Conservation (phyloP, 2,113 vertebrate species). For the Nematolebias whitei region DNA sequence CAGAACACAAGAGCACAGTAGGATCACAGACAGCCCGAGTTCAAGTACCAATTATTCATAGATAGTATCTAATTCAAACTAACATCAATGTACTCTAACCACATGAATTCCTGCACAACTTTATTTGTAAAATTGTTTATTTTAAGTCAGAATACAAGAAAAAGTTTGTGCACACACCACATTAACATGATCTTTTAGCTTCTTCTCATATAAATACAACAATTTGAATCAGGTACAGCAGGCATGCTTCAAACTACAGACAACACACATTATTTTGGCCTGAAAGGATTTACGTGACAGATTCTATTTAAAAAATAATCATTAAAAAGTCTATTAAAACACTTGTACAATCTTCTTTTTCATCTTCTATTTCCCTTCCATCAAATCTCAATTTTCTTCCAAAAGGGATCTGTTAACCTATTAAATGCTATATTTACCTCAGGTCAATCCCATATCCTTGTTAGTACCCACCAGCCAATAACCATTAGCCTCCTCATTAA, state of each 20-base stretch:
- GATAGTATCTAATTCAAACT: neutral
- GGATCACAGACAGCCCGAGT: slow-evolving; percentile 32
- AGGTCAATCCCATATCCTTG: slow-evolving; percentile 50
- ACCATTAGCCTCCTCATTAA: slow-evolving; percentile 70
- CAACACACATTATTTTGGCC: slow-evolving; percentile 17
- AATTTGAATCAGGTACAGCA: slow-evolving; percentile 12
- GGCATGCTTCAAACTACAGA: slow-evolving; percentile 2
- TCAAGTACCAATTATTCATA: slow-evolving; percentile 23
- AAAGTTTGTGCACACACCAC: neutral
- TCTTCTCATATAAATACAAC: slow-evolving; percentile 17
- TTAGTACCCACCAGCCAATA: slow-evolving; percentile 60
- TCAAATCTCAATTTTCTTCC: slow-evolving; percentile 53
- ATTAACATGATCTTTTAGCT: slow-evolving; percentile 22
- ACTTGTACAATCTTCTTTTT: slow-evolving; percentile 31
- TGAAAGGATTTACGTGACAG: slow-evolving; percentile 18
- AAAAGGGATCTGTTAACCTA: slow-evolving; percentile 48
- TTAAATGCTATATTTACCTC: slow-evolving; percentile 51
- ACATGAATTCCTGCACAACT: slow-evolving; percentile 1
- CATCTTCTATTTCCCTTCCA: slow-evolving; percentile 11
- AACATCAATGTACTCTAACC: neutral
- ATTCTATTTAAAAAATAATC: slow-evolving; percentile 57
- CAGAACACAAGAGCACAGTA: slow-evolving; percentile 52
- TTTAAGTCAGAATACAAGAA: neutral
- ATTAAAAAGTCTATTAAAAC: slow-evolving; percentile 38
- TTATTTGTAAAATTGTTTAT: neutral